Base-by-base conservation (phyloP, 2,797 vertebrate species). In the Acrossocheilus fasciatus region DNA sequence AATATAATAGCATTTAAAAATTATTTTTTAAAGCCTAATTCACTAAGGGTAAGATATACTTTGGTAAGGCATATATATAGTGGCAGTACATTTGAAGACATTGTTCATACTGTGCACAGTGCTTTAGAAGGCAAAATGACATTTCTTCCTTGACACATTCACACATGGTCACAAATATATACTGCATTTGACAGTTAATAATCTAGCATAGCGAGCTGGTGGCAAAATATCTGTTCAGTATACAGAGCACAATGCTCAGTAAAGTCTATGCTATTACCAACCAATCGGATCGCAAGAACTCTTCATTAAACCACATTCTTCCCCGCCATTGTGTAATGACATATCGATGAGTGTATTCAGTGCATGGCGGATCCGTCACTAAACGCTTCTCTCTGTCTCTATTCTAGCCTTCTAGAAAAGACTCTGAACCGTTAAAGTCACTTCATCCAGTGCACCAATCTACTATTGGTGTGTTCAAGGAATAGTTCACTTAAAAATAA, bases 291-390 rank as follows among this genome's bases (percentile, higher is more conserved):
- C 93, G 93, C 95, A 95, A 75, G 57, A 96, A 95, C 94, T 97
- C 95, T 96, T 96, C 94, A 97, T 97, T 96, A 96, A 96, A 96
- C 93, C 95, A 92, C 94, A 94, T 92, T 93, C 93, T 95, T 94
- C 86, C 90, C 91, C 94, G 93, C 96, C 95, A 96, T 96, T 96
- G 94, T 96, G 96, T 96, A 95, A 97, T 97, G 97, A 96, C 88
- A 92, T 92, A 93, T 94, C 89, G 91, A 93, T 93, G 90, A 90
- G 88, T 87, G 89, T 91, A 83, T 92, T 93, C 89, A 91, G 91
- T 85, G 90, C 91, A 92, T 93, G 92, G 92, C 88, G 86, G 78
- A 87, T 36, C 34, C 86, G 78, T 87, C 86, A 88, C 52, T 82
- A 86, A 86, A 52, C 83, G 73, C 84, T 80, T 91, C 89, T 91